Evolutionary conservation across 2,888 invertebrate species (phyloP), one percentile per base, ranked within the genome.

Genomic region (Epicampocera succincta): DNA sequence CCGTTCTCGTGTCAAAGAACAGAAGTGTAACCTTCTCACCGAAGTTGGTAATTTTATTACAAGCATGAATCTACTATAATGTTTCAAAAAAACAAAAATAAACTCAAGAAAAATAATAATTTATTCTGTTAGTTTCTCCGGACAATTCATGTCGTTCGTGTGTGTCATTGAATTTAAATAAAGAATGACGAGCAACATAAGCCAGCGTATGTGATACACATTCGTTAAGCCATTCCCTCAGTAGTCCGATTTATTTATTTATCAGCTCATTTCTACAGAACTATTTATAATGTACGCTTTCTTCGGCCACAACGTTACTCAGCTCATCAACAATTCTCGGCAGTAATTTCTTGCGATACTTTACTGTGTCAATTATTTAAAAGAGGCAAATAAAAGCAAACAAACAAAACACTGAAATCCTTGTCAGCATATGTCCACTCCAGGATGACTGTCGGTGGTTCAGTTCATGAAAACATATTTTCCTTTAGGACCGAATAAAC

Each of bases 321-420:
- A 56, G 46, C 65, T 66, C 56, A 77, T 81, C 46, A 74, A 58
- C 29, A 81, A 77, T 77, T 77, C 69, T 63, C 61, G 63, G 68
- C 72, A 76, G 66, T 33, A 65, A n/a, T 63, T 63, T 75, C 11
- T 54, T 63, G 25, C 40, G 19, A 9, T 52, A 54, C 2, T 13
- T 46, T 68, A 68, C 54, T 29, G 77, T 77, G 65, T n/a, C n/a
- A 81, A 73, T 82, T 74, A 82, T 74, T 69, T 73, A 69, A 72
- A 71, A 56, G 54, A 40, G 19, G 76, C 52, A 17, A 19, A 56
- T 13, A 40, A 11, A 13, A 42, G 0, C 25, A 9, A 48, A 52
- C 19, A 40, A 38, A 44, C n/a, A 33, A 61, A 69, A 56, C 4
- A 21, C 42, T 58, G 56, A 11, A 68, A 72, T 72, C 52, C 65